These are phyloP conservation scores for Bombylius major DNA, from an alignment of 2,888 invertebrate genomes.

Conservation along the genomic window DNA sequence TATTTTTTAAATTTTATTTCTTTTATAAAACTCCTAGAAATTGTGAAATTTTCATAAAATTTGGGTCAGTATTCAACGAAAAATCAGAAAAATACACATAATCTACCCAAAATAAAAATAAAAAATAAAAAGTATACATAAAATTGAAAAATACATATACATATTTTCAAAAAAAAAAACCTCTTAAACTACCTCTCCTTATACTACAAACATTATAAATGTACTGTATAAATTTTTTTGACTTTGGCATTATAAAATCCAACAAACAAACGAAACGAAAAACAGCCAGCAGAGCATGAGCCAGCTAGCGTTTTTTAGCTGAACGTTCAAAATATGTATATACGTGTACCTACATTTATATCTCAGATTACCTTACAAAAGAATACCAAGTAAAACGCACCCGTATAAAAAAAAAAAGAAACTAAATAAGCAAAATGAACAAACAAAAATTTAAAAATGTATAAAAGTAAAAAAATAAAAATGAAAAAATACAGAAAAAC, in stretches of 20 bases:
- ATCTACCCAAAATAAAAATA: no score
- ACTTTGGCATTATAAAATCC: no score
- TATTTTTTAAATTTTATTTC: no score
- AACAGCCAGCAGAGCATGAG: neutral
- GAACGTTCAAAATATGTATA: neutral
- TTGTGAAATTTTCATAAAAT: neutral
- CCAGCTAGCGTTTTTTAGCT: neutral
- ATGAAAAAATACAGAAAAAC: no score
- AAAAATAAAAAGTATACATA: neutral
- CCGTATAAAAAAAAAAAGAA: neutral
- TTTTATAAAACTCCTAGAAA: neutral
- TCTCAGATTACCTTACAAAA: neutral
- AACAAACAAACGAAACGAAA: no score
- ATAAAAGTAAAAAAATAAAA: no score
- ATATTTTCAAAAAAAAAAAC: neutral
- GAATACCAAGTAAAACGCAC: neutral
- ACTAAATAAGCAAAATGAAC: no score
- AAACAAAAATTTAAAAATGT: no score
- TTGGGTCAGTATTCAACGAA: neutral
- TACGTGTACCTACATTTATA: no score
- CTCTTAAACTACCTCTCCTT: neutral
- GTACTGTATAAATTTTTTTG: no score
- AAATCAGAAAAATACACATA: neutral
- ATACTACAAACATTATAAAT: no score
- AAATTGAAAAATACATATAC: neutral